Evolutionary conservation across 2,888 invertebrate species (phyloP).

Genomic region (Chymomyza caudatula): DNA sequence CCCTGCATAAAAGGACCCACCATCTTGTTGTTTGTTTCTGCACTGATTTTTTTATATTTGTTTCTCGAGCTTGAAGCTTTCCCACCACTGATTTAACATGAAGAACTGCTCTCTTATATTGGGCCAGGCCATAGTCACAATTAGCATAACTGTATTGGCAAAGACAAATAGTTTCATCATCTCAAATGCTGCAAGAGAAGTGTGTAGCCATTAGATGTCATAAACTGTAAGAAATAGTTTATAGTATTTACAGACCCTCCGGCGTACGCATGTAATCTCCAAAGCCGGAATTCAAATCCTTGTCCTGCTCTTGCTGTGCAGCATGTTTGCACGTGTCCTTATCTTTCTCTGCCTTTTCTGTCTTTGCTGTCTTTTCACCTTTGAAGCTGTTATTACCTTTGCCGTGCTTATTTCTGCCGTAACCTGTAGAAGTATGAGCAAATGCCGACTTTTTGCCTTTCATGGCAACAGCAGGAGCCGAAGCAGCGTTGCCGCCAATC

Average conservation of each 20-base stretch:
- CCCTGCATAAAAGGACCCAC: constrained; percentile 82
- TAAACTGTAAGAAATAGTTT: not conserved
- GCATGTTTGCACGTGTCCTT: constrained; percentile 5
- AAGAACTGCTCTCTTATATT: constrained; percentile 82
- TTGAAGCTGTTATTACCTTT: constrained; percentile 37
- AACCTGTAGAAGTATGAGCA: constrained; percentile 69
- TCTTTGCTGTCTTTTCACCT: constrained; percentile 8
- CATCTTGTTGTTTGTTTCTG: constrained; percentile 78
- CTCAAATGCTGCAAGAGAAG: constrained; percentile 81
- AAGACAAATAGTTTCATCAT: constrained; percentile 90
- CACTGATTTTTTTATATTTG: constrained; percentile 13
- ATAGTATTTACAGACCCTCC: constrained; percentile 73
- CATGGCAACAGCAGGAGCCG: constrained; percentile 50
- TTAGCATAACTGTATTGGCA: constrained; percentile 85
- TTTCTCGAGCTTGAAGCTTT: constrained; percentile 42
- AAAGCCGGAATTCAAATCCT: constrained; percentile 77
- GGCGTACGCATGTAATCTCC: constrained; percentile 76
- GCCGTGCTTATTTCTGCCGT: constrained; percentile 63
- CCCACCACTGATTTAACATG: constrained; percentile 80
- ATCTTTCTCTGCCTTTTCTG: constrained; percentile 23
- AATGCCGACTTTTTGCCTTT: constrained; percentile 72
- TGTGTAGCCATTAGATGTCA: not conserved
- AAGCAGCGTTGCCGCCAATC: not conserved
- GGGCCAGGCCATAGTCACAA: constrained; percentile 86
- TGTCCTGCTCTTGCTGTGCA: constrained; percentile 56